These are phyloP conservation scores for Neomorphus geoffroyi DNA, from an alignment of 2,797 vertebrate genomes.

Conservation along the genomic window DNA sequence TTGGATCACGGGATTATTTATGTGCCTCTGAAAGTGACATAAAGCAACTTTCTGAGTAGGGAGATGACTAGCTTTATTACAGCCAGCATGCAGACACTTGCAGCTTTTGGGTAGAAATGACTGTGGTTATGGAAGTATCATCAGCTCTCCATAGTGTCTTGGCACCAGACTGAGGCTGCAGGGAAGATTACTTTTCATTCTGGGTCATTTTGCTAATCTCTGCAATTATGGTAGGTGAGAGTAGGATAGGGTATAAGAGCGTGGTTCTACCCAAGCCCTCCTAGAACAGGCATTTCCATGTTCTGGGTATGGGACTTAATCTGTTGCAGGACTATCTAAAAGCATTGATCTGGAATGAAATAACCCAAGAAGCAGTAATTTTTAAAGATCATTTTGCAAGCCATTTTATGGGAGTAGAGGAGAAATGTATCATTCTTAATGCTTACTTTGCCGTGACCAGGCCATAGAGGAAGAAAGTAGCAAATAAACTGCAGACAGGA, in stretches of 20 bases:
- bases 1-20: background rate
- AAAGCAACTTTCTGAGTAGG: background rate
- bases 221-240: background rate
- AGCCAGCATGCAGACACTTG: background rate
- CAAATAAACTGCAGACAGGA: background rate
- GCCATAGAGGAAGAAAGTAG: background rate
- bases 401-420: background rate
- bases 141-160: background rate
- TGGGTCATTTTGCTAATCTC: background rate
- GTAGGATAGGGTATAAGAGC: background rate
- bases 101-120: background rate
- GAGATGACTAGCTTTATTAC: background rate
- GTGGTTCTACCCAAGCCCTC: background rate
- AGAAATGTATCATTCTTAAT: background rate
- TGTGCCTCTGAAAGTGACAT: background rate
- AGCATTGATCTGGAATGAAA: background rate
- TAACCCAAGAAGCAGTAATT: background rate
- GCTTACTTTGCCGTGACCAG: background rate
- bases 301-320: background rate
- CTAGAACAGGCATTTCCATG: fast-evolving
- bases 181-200: background rate
- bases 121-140: background rate
- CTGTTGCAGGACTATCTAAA: background rate
- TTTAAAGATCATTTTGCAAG: background rate
- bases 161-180: background rate